Conservation (phyloP, 2,113 vertebrate species). For the Danio rerio region DNA sequence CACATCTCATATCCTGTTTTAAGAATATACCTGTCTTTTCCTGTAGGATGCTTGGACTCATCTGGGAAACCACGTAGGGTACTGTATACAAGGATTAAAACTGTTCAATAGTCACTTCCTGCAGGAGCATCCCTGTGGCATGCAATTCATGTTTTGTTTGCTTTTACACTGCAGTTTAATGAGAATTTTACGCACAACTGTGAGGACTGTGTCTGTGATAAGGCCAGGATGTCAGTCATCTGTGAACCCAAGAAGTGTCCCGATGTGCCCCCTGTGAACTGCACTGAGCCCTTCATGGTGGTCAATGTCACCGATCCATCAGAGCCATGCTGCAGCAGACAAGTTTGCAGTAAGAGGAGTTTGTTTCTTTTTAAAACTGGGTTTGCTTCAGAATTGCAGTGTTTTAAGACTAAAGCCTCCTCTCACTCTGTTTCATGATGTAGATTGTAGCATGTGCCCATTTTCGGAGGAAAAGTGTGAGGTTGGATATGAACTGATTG, state of each 20-base stretch:
- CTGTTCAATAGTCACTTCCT: no score
- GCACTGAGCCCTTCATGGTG: slow-evolving; percentile 75
- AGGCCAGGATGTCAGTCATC: slow-evolving; percentile 78
- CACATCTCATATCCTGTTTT: no score
- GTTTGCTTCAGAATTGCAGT: not conserved
- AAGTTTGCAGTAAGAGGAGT: slow-evolving; percentile 83
- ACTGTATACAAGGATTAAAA: not conserved
- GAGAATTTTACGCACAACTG: slow-evolving; percentile 88
- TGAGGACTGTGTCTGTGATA: slow-evolving; percentile 85
- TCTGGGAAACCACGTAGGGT: slow-evolving; percentile 57
- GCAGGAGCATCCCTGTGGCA: not conserved
- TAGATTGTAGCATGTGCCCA: slow-evolving; percentile 86
- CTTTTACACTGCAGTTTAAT: slow-evolving; percentile 77
- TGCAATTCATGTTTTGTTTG: not conserved
- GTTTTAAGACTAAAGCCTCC: no score
- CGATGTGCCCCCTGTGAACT: slow-evolving; percentile 44
- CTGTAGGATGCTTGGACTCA: slow-evolving; percentile 60
- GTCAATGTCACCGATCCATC: slow-evolving; percentile 73
- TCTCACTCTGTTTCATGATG: not conserved
- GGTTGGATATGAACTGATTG: slow-evolving; percentile 73
- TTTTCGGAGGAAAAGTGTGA: slow-evolving; percentile 67
- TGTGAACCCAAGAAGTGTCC: slow-evolving; percentile 81
- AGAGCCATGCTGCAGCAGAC: slow-evolving; percentile 81
- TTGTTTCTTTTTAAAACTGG: not conserved
- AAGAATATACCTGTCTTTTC: not conserved